phyloP scores from a whole-genome alignment of 2,113 vertebrate genomes.

The Odontophorus gujanensis region DNA sequence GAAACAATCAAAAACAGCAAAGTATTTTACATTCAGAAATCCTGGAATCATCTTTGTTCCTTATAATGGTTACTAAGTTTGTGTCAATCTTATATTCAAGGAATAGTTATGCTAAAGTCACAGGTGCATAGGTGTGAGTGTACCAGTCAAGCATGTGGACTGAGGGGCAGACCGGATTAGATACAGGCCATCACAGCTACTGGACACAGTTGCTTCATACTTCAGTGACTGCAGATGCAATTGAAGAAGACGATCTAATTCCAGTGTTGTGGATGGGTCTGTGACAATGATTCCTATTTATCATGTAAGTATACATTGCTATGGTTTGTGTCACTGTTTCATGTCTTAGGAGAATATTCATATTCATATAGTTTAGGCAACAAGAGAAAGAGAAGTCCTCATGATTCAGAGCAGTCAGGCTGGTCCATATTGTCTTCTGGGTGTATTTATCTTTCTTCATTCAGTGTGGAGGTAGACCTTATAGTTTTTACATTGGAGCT shows the following conservation, averaged over 20 bases:
- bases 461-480: neutral
- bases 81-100: neutral
- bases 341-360: neutral
- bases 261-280: neutral
- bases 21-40: neutral
- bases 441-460: neutral
- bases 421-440: neutral
- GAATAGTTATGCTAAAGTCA: neutral
- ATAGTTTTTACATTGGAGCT: neutral
- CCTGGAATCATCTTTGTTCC: neutral
- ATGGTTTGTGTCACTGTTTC: neutral
- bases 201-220: neutral
- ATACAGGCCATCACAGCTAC: neutral
- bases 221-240: neutral
- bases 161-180: neutral
- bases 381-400: neutral
- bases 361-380: neutral
- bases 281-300: neutral
- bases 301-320: neutral
- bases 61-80: neutral
- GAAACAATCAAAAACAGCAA: too few species aligned
- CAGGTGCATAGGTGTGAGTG: neutral
- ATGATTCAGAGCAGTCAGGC: neutral
- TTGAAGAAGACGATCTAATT: neutral
- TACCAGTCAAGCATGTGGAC: neutral